These are phyloP conservation scores for Cercopithecus mona DNA, from an alignment of 2,113 vertebrate species.

Conservation along the genomic window DNA sequence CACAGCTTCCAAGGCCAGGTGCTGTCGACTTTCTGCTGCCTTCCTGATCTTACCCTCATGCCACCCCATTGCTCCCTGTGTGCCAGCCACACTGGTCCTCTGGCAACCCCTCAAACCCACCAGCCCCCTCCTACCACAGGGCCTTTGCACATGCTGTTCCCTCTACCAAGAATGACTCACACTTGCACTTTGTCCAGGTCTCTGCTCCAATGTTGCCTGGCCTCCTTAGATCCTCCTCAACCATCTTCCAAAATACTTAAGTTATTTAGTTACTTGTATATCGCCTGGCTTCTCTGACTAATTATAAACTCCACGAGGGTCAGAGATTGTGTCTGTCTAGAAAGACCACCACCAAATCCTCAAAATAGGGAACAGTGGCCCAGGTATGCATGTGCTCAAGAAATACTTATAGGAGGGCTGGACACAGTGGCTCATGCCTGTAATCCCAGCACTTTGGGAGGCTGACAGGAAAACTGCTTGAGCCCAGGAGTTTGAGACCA, in stretches of 20 bases:
- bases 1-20: not conserved
- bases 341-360: not conserved
- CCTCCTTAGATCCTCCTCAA: not conserved
- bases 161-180: too few species aligned
- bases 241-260: not conserved
- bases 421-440: not conserved
- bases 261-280: not conserved
- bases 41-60: not conserved
- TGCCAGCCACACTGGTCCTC: not conserved
- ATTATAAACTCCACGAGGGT: not conserved
- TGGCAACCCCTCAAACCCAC: not conserved
- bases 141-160: not conserved
- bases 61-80: accelerated
- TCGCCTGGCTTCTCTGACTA: not conserved
- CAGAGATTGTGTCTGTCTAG: not conserved
- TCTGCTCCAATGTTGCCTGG: not conserved
- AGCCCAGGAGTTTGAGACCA: not conserved
- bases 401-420: not conserved
- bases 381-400: not conserved
- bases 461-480: too few species aligned
- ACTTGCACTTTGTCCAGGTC: not conserved
- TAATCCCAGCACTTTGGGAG: not conserved
- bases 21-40: not conserved
- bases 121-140: not conserved
- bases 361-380: not conserved